These are phyloP conservation scores for Hippopotamyrus pictus DNA, from an alignment of 2,797 vertebrate species.

Conservation along the genomic window DNA sequence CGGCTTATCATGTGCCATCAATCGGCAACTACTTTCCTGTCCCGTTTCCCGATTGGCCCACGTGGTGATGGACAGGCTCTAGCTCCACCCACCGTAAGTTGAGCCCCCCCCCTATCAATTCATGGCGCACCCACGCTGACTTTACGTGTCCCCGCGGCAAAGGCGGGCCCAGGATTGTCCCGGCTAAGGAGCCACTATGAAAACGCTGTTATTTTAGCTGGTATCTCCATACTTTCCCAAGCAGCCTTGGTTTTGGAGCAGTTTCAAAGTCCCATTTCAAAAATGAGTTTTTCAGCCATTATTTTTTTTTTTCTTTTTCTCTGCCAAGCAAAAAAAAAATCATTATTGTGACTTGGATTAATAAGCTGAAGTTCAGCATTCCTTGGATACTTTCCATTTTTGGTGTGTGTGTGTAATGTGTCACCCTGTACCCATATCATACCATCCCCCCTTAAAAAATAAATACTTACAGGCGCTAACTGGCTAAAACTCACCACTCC, in stretches of 20 bases:
- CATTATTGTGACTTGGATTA: conserved; percentile 32
- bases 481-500: background rate
- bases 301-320: conserved; percentile 28
- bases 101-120: background rate
- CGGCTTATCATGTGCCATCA: background rate
- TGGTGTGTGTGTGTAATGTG: background rate
- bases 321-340: conserved; percentile 28
- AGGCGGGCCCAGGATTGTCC: background rate
- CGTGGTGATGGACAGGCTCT: background rate
- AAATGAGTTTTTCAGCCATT: conserved; percentile 13
- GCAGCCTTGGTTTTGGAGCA: background rate
- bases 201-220: conserved; percentile 19
- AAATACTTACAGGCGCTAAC: background rate
- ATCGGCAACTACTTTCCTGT: background rate
- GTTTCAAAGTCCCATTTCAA: conserved; percentile 4
- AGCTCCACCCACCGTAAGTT: background rate
- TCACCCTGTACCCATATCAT: background rate
- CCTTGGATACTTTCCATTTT: background rate
- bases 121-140: background rate
- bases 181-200: background rate
- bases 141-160: background rate
- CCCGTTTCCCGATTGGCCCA: background rate
- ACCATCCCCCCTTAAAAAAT: background rate
- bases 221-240: conserved; percentile 22
- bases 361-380: conserved; percentile 30